These are phyloP conservation scores for Burhinus oedicnemus DNA, from an alignment of 2,113 vertebrate genomes.

Conservation along the genomic window DNA sequence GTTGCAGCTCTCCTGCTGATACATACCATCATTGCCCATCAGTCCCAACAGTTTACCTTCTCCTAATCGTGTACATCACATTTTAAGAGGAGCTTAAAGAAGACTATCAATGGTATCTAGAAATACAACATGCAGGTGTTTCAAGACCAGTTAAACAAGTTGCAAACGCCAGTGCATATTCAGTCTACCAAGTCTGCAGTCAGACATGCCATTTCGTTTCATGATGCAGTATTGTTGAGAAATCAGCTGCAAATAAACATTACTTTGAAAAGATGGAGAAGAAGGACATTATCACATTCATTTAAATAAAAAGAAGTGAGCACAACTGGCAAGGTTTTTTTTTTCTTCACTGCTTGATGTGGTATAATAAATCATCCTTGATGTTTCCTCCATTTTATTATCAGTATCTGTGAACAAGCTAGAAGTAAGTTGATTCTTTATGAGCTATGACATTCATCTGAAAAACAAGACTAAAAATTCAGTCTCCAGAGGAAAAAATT, in stretches of 20 bases:
- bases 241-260: slow-evolving; percentile 24
- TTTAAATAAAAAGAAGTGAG: slow-evolving; percentile 38
- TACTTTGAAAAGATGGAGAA: slow-evolving; percentile 12
- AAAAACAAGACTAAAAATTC: slow-evolving; percentile 54
- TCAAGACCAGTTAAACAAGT: background rate
- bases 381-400: slow-evolving; percentile 50
- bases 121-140: background rate
- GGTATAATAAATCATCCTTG: slow-evolving; percentile 59
- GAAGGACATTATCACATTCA: slow-evolving; percentile 12
- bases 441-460: slow-evolving; percentile 42
- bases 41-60: background rate
- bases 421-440: slow-evolving; percentile 48
- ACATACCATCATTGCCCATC: background rate
- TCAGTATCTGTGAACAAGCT: slow-evolving; percentile 43
- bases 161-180: background rate
- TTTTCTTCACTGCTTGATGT: background rate
- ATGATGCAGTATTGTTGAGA: background rate
- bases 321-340: slow-evolving; percentile 3
- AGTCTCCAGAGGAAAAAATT: slow-evolving; percentile 53
- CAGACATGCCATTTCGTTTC: background rate
- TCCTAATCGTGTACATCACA: background rate
- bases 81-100: background rate
- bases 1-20: background rate
- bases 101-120: background rate
- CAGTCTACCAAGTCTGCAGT: background rate